Evolutionary conservation across 2,113 vertebrate genomes (phyloP).

Genomic region (Bothrops jararaca): DNA sequence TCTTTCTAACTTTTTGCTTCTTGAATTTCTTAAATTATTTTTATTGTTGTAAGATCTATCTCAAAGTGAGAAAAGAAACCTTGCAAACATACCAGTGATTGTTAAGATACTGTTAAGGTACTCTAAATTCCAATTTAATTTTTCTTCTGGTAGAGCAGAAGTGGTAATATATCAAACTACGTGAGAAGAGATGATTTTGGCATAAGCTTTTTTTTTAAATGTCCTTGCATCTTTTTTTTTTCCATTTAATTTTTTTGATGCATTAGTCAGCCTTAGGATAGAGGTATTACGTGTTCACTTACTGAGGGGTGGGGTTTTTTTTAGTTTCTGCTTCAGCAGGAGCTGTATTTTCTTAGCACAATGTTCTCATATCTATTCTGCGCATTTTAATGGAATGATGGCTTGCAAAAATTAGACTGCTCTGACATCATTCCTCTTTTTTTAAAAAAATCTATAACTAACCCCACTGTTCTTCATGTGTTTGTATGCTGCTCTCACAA

Average conservation of each 20-base stretch:
- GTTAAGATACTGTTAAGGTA: neutral
- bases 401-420: neutral
- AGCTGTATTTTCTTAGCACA: neutral
- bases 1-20: neutral
- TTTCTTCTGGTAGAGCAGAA: conserved; percentile 12
- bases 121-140: conserved; percentile 28
- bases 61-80: conserved; percentile 15
- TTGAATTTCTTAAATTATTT: neutral
- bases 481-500: no score
- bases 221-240: neutral
- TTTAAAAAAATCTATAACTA: no score
- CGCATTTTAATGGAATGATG: neutral
- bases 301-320: neutral
- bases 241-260: neutral
- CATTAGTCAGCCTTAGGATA: conserved; percentile 11
- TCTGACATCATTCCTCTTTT: no score
- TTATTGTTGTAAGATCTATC: neutral
- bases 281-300: neutral
- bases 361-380: neutral
- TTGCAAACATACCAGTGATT: conserved; percentile 14
- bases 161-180: conserved; percentile 4
- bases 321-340: neutral
- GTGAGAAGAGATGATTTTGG: neutral
- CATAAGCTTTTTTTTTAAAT: neutral
- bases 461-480: no score